phyloP scores from a whole-genome alignment of 2,113 vertebrate genomes.

The Henicopernis longicauda region DNA sequence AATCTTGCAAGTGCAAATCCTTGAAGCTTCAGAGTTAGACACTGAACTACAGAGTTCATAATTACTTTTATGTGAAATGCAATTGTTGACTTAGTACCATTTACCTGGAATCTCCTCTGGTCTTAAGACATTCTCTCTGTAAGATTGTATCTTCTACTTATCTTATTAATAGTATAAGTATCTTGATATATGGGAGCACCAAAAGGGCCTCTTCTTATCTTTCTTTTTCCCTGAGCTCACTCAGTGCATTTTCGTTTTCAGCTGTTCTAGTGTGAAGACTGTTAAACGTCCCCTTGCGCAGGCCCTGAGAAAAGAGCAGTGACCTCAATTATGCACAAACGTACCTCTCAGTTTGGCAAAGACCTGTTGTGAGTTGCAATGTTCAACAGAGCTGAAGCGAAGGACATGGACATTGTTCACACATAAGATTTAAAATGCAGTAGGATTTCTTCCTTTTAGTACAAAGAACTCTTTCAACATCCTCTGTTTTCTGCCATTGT shows the following conservation, averaged over 20 bases:
- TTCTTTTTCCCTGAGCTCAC: background rate
- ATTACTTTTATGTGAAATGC: background rate
- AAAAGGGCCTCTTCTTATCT: background rate
- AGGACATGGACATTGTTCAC: background rate
- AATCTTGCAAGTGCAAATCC: background rate
- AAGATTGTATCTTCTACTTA: background rate
- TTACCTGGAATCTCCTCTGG: background rate
- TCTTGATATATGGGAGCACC: background rate
- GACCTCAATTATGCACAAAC: background rate
- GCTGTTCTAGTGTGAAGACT: too few relatives aligned
- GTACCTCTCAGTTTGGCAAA: background rate
- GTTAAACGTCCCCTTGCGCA: background rate
- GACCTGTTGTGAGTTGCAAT: background rate
- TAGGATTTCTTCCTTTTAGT: background rate
- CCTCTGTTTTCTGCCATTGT: background rate
- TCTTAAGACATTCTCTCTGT: fast-evolving
- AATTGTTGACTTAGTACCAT: background rate
- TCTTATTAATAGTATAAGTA: background rate
- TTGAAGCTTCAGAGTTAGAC: background rate
- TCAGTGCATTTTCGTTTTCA: background rate
- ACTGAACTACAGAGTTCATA: background rate
- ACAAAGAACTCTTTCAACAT: background rate
- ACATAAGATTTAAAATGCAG: background rate
- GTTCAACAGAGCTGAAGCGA: background rate
- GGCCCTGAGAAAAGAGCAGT: background rate